Conservation (phyloP, 2,797 vertebrate genomes). For the Sternotherus odoratus region DNA sequence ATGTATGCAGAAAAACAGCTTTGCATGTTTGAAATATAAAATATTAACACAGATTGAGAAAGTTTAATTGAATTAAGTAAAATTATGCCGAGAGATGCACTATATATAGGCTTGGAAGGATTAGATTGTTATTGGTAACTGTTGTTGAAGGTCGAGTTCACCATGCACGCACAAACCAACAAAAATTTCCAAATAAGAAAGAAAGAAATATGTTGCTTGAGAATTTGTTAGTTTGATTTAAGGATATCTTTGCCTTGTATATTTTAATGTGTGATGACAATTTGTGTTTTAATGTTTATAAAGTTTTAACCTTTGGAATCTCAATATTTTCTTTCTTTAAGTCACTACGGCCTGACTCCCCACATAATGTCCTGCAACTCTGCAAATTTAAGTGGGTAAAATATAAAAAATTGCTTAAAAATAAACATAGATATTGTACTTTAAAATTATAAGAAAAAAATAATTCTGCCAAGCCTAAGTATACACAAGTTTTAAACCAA, state of each 20-base stretch:
- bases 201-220: not conserved
- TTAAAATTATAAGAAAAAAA: not conserved
- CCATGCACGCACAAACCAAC: not conserved
- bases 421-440: not conserved
- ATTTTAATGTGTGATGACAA: not conserved
- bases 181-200: not conserved
- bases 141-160: not conserved
- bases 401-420: not conserved
- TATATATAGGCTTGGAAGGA: not conserved
- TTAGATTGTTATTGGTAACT: not conserved
- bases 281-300: not conserved
- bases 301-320: not conserved
- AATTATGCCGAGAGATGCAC: not conserved
- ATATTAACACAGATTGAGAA: not conserved
- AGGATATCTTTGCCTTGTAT: not conserved
- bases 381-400: not conserved
- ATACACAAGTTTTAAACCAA: not conserved
- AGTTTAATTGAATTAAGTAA: not conserved
- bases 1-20: not conserved
- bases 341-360: not conserved
- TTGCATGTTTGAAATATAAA: not conserved
- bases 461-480: not conserved
- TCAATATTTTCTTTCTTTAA: not conserved
- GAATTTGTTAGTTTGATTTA: not conserved
- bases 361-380: not conserved